Evolutionary conservation across 2,113 vertebrate genomes (phyloP), one percentile per base, ranked within the genome.

Genomic region (Rhinichthys klamathensis): DNA sequence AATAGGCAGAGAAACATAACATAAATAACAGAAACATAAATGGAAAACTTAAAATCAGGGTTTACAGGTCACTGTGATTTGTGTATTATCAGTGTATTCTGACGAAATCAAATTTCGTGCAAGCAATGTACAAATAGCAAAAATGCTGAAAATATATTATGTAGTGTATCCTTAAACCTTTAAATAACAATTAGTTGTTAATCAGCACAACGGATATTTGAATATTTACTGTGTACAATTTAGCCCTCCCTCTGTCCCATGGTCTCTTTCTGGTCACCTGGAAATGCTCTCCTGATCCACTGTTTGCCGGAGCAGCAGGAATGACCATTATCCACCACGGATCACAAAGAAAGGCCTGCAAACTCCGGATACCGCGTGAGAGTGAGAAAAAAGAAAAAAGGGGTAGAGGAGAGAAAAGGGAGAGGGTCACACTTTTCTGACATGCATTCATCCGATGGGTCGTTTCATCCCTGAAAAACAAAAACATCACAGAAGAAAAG

Each of bases 261-360:
- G 61, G 18, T 70, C 60, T 18, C 51, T 83, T 56, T 85, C 6
- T 82, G 88, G 92, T 95, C 94, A 95, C 93, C 94, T 95, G 95
- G 95, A 95, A 95, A 93, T 91, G 89, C 92, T 94, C 93, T 92
- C 91, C 92, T 91, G 90, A 91, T 92, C 92, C 84, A 27, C 30
- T 38, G 85, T 80, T 60, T 76, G 58, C 85, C 78, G 83, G 88
- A 96, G 94, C 96, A 95, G 95, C 96, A 94, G 96, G 96, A 95
- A 96, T 92, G 94, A 94, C 95, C 94, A 96, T 97, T 96, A 97
- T 93, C 90, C 25, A 94, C 92, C 94, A 96, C 38, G 96, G 96
- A 95, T 97, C 95, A 95, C 92, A 91, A 94, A 93, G 91, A 92
- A 94, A 49, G 95, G 94, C 94, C 93, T 93, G 93, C 93, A 95